Evolutionary conservation across 2,888 invertebrate genomes (phyloP).

Genomic region (Agrochola macilenta): DNA sequence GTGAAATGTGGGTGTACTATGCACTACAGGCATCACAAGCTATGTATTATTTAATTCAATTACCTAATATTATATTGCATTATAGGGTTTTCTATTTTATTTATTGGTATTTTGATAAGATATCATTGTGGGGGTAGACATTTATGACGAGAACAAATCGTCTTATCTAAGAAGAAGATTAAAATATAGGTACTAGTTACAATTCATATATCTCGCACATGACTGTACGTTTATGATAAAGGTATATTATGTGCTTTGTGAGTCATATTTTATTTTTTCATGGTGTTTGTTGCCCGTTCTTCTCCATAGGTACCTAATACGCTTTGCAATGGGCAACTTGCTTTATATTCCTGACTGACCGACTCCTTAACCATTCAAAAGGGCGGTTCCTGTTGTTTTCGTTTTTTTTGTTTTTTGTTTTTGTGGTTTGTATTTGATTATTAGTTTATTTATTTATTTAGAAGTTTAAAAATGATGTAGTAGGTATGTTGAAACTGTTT

Average conservation of each 20-base stretch:
- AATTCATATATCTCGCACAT: constrained; percentile 17
- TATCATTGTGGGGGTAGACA: constrained; percentile 14
- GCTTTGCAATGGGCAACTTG: background rate
- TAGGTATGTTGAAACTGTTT: no score
- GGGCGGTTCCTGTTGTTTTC: no score
- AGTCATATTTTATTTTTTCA: background rate
- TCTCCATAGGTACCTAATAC: background rate
- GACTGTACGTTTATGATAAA: background rate
- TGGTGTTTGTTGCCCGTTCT: background rate
- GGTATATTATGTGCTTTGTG: constrained; percentile 3
- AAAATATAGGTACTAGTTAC: constrained; percentile 15
- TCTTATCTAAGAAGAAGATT: constrained; percentile 23
- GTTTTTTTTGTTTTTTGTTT: no score
- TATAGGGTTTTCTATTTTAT: background rate
- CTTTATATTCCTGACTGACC: background rate
- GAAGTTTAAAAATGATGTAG: no score
- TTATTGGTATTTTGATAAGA: constrained; percentile 30
- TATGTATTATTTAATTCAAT: no score
- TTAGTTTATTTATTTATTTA: no score
- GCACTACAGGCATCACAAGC: background rate
- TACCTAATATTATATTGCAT: background rate
- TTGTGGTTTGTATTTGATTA: no score
- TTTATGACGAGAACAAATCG: constrained; percentile 11
- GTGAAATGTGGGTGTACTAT: no score
- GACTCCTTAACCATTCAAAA: background rate